Evolutionary conservation across 1,140 invertebrate genomes (phyloP), one percentile per base, ranked within the genome.

Genomic region (Panulirus ornatus): DNA sequence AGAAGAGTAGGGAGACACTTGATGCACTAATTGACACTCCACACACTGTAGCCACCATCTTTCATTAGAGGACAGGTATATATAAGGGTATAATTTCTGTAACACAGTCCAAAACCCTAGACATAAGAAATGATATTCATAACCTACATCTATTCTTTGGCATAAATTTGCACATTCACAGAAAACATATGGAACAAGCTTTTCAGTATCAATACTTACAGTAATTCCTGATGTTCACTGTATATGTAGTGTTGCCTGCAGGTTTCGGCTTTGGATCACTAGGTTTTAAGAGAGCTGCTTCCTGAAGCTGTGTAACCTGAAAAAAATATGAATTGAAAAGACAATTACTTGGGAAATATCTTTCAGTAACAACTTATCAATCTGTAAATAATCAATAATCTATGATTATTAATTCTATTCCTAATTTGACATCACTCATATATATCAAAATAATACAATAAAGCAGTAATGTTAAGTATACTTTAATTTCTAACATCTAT

Each of bases 191-290:
- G 11, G 51, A 58, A 11, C 11, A 58, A 22, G 11, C 51, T 22
- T 11, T 11, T 58, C 11, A 58, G 11, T 11, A 58, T 58, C 11
- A 11, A 11, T 58, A 47, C 58, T 91, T 84, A 92, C 91, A 87
- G 51, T 91, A 92, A 84, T 78, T 78, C 73, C 84, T 86, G 58
- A 88, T 88, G 36, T 30, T 91, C 47, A 92, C 75, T 75, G 58
- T 71, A 22, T 87, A 91, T 51, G 51, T 85, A 42, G 36, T 89
- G 42, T 40, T 27, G 0, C 78, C 54, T 1, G 79, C 44, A 36
- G 63, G 14, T 42, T 89, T 89, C 2, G 87, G 58, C 16, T 51
- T 54, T 40, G 51, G 66, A n/a, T 76, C 47, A 38, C 14, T 44
- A 2, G 73, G 34, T n/a, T 40, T 51, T 34, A 38, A 34, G 6